Percentiles rank a stretch among this genome's conserved stretches.
Conservation (phyloP, 2,888 invertebrate species). For the Dendrolimus pini region DNA sequence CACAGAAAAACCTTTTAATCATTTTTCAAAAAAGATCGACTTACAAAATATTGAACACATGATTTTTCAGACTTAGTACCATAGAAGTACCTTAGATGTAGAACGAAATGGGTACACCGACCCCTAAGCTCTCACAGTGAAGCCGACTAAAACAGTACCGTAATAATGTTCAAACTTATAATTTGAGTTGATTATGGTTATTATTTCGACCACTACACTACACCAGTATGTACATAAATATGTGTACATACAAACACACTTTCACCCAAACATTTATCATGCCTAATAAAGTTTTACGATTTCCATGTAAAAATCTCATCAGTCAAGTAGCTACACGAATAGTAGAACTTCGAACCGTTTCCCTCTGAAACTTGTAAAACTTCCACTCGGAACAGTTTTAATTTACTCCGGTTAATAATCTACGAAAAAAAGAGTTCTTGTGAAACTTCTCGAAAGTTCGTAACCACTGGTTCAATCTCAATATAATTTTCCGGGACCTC, state of each 20-base stretch:
- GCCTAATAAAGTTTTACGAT: not conserved
- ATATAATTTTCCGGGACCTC: constrained; percentile 43
- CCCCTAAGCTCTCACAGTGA: too few relatives aligned
- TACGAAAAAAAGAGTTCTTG: constrained; percentile 20
- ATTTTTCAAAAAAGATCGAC: not conserved
- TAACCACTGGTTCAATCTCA: constrained; percentile 33
- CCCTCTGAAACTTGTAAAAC: not conserved
- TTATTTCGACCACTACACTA: too few relatives aligned
- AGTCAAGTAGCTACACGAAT: not conserved
- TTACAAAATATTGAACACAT: not conserved
- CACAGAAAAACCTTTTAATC: not conserved
- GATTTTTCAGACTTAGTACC: not conserved
- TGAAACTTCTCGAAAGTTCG: constrained; percentile 24
- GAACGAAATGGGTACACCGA: too few relatives aligned
- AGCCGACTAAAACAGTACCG: too few relatives aligned
- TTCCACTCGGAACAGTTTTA: constrained; percentile 26
- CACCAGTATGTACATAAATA: too few relatives aligned
- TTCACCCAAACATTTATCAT: too few relatives aligned
- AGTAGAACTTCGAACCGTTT: not conserved
- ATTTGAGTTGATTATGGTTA: too few relatives aligned
- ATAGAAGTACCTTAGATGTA: too few relatives aligned
- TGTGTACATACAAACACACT: too few relatives aligned
- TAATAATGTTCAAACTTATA: too few relatives aligned
- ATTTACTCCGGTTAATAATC: constrained; percentile 39
- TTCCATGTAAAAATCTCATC: not conserved